Base-by-base conservation (phyloP, 2,113 vertebrate species). In the Craseonycteris thonglongyai region DNA sequence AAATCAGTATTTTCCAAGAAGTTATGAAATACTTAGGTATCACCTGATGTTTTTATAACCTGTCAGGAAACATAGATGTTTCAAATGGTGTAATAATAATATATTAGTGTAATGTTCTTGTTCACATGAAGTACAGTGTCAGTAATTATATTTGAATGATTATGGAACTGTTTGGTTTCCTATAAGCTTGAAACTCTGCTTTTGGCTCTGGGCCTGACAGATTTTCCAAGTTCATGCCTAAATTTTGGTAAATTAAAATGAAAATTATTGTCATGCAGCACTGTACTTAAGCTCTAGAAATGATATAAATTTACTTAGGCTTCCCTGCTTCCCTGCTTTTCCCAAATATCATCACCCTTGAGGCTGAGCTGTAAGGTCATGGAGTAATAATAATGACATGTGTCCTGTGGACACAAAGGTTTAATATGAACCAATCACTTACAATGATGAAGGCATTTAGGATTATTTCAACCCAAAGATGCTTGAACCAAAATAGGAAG, bases 211-310 rank as follows among this genome's bases (percentile, higher is more conserved):
- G 19, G 18, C 21, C 42, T 86, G 7, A 91, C 66, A 65, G 14
- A 45, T 94, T 6, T 79, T 81, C 51, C 65, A 69, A 83, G 13
- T 45, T 89, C 83, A 45, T 51, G 63, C 8, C 30, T 80, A 49
- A 59, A 69, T 80, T 94, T 75, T 95, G 59, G 81, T 89, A 74
- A 88, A 88, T 92, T 95, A 69, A 74, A 76, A 26, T 92, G 66
- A 51, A 72, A 66, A 47, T 90, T 56, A 80, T 18, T 35, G 80
- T 91, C 45, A 86, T 16, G 22, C 12, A 51, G 33, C 8, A 47
- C 68, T 42, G 42, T 66, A 33, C 15, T 87, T 72, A 87, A 11
- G 80, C 69, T 94, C 47, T 84, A 91, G 38, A 66, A 59, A 0
- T 61, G 51, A 65, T 79, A 71, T 19, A 40, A 56, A 93, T 92